Evolutionary conservation across 2,113 vertebrate genomes (phyloP), one percentile per base, ranked within the genome.

Genomic region (Apodemus sylvaticus): DNA sequence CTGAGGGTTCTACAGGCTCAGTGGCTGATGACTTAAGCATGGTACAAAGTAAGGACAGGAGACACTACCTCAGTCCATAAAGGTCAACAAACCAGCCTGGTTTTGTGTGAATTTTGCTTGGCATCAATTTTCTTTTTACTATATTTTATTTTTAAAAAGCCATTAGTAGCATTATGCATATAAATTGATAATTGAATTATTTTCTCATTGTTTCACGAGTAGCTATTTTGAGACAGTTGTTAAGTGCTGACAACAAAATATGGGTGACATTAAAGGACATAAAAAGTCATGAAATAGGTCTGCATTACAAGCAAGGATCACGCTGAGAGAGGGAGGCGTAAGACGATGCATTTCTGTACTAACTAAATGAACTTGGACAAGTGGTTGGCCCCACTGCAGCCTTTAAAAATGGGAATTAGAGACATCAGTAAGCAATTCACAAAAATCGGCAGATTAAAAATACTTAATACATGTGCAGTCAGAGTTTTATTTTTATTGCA

Each of bases 121-220:
- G 19, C 3, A 86, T 60, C 3, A 60, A 14, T 81, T 85, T 83
- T 66, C 36, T 91, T 90, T 89, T 70, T 10, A 83, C n/a, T 20
- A 68, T 10, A 92, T 86, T 64, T 88, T 79, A 88, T 83, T 48
- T 48, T 68, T 29, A 31, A 19, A 36, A 42, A 82, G 22, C 55
- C 53, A 83, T 76, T 70, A 45, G 13, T 70, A 93, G 74, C 11
- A 89, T 42, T 74, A 48, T 70, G 26, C 39, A 53, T 60, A 78
- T 68, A 77, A 60, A 39, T 85, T 89, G 74, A 10, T 51, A 70
- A 11, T 79, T 85, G 68, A 82, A 78, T 42, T 73, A 3, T 4
- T 93, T 85, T 96, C 76, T 85, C 6, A 55, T 8, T 82, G 73
- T 93, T 66, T 89, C 31, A 90, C 83, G 64, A 78, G 17, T 2